Base-by-base conservation (phyloP, 2,797 vertebrate genomes). In the Sciaenops ocellatus region DNA sequence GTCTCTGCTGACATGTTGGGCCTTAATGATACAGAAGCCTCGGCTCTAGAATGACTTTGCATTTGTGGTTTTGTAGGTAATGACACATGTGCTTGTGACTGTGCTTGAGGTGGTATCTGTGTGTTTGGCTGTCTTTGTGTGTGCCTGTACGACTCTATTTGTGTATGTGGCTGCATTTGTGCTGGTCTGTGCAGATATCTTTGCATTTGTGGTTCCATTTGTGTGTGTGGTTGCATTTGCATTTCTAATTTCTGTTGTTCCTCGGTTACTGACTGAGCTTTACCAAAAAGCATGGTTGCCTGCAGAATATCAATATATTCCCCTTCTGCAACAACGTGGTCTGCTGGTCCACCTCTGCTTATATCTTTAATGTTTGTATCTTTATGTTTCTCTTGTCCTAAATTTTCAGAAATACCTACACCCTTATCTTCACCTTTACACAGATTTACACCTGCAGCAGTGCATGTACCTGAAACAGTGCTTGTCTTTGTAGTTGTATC, bases 281-380 rank as follows among this genome's bases (percentile, higher is more conserved):
- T 77, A 51, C 84, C 84, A 65, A 94, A 94, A 76, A 94, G 91
- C 88, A 90, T 93, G 16, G 95, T 85, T 56, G 93, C 94, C 63
- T 95, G 95, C 78, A 96, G 69, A 41, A 97, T 91, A 48, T 97
- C 94, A 72, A 97, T 96, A 1, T 97, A 97, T 28, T 97, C 96
- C 20, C 96, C 96, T 68, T 95, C 96, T 65, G 92, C 50, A 44
- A 69, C 52, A 67, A 38, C 7, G 4, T 51, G 61, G 16, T 24
- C 72, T 28, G 52, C 41, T 47, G 67, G 42, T 22, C 18, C 69
- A 48, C 48, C 56, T 57, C 69, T 70, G 60, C 59, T 73, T 62
- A 34, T 76, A 28, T 77, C 46, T 64, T 70, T 70, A 30, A 9
- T 47, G 16, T 82, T 76, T 79, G 61, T 70, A 22, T 79, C 48